phyloP scores from a whole-genome alignment of 2,113 vertebrate genomes.

The Sinocyclocheilus rhinocerous region DNA sequence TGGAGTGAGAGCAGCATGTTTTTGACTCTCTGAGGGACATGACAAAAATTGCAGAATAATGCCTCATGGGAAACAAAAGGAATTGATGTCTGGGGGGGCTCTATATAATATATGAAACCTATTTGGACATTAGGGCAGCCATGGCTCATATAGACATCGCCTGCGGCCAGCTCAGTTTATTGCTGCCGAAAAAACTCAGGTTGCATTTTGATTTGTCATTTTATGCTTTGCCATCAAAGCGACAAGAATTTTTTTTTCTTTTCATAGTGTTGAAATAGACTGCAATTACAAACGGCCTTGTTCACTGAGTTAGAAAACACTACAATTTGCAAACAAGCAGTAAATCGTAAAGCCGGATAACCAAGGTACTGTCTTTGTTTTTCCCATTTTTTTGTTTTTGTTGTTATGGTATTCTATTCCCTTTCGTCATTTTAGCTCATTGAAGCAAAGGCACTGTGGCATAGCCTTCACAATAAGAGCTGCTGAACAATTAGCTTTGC shows the following conservation, averaged over 20 bases:
- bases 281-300: constrained; percentile 11
- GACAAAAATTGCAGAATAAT: constrained; percentile 45
- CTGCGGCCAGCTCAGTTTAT: constrained; percentile 38
- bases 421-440: constrained; percentile 41
- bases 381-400: not conserved
- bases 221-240: constrained; percentile 12
- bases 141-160: constrained; percentile 59
- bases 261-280: constrained; percentile 17
- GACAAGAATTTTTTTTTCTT: constrained; percentile 8
- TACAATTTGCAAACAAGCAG: constrained; percentile 27
- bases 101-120: constrained; percentile 60
- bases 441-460: constrained; percentile 29
- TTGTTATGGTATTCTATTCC: constrained; percentile 24
- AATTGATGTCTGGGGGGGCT: constrained; percentile 50
- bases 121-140: constrained; percentile 24
- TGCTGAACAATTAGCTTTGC: constrained; percentile 43
- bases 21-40: constrained; percentile 50
- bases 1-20: constrained; percentile 51
- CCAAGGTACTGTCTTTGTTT: constrained; percentile 28
- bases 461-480: constrained; percentile 33
- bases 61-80: constrained; percentile 41
- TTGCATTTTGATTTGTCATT: constrained; percentile 44
- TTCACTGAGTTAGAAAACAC: constrained; percentile 34
- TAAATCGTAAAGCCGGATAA: constrained; percentile 40
- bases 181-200: constrained; percentile 14